A percentile compares a stretch with the other conserved stretches of the same genome.
Evolutionary conservation across 2,113 vertebrate species (phyloP).

Genomic region (Picathartes gymnocephalus): DNA sequence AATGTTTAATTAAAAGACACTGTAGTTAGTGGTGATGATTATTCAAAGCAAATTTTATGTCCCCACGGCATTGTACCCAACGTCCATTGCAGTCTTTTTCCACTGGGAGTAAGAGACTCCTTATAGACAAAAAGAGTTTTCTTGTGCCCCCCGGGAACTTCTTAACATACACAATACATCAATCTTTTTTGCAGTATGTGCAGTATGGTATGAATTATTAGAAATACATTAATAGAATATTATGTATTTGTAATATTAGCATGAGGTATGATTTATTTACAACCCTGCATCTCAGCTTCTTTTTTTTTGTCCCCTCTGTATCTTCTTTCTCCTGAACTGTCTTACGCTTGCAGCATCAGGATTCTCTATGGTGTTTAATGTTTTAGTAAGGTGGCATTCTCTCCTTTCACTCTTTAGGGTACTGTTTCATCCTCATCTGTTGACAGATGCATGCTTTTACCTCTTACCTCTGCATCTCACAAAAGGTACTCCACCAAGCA

Average conservation of each 20-base stretch:
- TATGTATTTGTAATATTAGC: not conserved
- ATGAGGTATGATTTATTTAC: slow-evolving; percentile 24
- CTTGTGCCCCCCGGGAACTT: not conserved
- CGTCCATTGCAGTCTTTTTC: not conserved
- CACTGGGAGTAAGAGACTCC: not conserved
- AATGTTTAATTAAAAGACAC: not conserved
- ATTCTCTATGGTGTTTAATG: slow-evolving; percentile 34
- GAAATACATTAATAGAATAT: not conserved
- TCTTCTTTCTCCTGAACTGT: slow-evolving; percentile 9
- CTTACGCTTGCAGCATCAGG: not conserved
- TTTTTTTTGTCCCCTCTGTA: not conserved
- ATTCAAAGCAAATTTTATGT: not conserved
- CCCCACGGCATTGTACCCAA: not conserved
- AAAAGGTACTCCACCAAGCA: not conserved
- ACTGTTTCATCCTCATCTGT: slow-evolving; percentile 6
- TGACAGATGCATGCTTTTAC: not conserved
- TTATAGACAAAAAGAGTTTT: not conserved
- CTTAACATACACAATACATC: not conserved
- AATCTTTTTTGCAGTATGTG: not conserved
- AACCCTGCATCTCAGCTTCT: not conserved
- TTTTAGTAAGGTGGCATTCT: slow-evolving; percentile 45
- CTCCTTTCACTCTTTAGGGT: slow-evolving; percentile 23
- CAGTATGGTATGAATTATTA: not conserved
- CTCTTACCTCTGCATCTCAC: not conserved
- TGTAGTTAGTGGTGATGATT: not conserved